A percentile compares a stretch with the other conserved stretches of the same genome.
Evolutionary conservation across 2,113 vertebrate genomes (phyloP).

Genomic region (Xenopus borealis): DNA sequence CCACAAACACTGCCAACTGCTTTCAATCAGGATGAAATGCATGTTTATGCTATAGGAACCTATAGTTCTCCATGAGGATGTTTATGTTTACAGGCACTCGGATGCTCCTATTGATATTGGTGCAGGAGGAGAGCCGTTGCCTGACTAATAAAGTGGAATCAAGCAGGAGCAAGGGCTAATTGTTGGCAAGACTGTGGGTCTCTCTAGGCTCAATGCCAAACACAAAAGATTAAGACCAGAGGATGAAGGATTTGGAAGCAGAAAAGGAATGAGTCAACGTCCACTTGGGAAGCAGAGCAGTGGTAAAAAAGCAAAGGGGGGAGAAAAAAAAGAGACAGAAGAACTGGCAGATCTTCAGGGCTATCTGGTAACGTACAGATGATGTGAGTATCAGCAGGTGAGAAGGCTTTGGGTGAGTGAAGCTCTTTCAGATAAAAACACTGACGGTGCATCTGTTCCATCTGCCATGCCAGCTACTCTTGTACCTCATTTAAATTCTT

Average conservation of each 20-base stretch:
- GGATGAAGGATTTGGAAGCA: conserved; percentile 39
- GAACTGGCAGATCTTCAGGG: conserved; percentile 30
- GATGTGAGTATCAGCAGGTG: conserved; percentile 14
- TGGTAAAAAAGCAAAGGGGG: conserved; percentile 21
- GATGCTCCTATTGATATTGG: background rate
- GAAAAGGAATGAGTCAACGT: conserved; percentile 39
- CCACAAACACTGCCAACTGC: too few relatives aligned
- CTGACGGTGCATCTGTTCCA: too few relatives aligned
- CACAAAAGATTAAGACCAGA: conserved; percentile 27
- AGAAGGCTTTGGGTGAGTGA: conserved; percentile 12
- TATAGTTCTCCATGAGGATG: background rate
- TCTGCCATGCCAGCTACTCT: too few relatives aligned
- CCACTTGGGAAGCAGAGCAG: conserved; percentile 36
- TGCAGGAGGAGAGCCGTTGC: background rate
- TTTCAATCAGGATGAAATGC: background rate
- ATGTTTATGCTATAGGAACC: background rate
- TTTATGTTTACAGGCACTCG: background rate
- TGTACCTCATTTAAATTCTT: too few relatives aligned
- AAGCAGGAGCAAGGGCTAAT: conserved; percentile 29
- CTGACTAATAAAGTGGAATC: conserved; percentile 7
- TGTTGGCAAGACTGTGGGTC: conserved; percentile 40
- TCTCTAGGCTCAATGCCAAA: conserved; percentile 32
- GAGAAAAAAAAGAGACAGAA: conserved; percentile 12
- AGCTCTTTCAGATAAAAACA: too few relatives aligned
- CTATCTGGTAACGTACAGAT: conserved; percentile 1